Conservation (phyloP, 2,797 vertebrate genomes). For the Alouatta caraya region DNA sequence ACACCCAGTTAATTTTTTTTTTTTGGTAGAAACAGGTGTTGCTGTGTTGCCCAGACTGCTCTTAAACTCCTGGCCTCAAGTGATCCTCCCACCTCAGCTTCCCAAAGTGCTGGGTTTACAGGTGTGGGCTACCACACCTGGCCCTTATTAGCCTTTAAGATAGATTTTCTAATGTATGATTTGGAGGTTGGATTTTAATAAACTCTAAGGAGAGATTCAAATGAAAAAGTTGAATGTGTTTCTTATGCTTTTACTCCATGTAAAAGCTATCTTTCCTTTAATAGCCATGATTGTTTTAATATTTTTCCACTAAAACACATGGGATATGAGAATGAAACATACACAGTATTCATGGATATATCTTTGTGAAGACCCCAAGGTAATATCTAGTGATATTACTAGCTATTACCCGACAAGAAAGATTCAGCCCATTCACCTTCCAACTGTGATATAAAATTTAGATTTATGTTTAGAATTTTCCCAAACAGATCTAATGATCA, state of each 20-base stretch:
- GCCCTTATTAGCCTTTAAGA: not conserved
- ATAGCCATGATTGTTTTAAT: not conserved
- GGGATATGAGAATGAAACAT: not conserved
- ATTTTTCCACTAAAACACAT: conserved; percentile 25
- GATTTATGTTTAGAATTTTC: conserved; percentile 18
- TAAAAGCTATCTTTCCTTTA: conserved; percentile 23
- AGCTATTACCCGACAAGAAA: not conserved
- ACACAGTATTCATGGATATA: not conserved
- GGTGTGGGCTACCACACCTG: no score
- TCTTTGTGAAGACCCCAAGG: not conserved
- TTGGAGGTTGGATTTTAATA: conserved; percentile 36
- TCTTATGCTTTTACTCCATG: not conserved
- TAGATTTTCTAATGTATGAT: not conserved
- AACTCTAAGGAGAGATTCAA: conserved; percentile 12
- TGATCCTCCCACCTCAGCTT: no score
- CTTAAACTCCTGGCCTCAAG: not conserved
- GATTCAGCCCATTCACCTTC: conserved; percentile 6
- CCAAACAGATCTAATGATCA: not conserved
- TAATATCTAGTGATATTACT: conserved; percentile 34
- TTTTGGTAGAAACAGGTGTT: no score
- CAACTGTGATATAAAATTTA: not conserved
- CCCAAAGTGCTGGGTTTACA: no score
- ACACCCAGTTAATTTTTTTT: no score
- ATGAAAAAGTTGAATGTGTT: conserved; percentile 20
- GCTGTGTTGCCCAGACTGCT: no score